A percentile compares a stretch with the other conserved stretches of the same genome.
Evolutionary conservation across 2,113 vertebrate genomes (phyloP).

Genomic region (rat (Rattus norvegicus)): DNA sequence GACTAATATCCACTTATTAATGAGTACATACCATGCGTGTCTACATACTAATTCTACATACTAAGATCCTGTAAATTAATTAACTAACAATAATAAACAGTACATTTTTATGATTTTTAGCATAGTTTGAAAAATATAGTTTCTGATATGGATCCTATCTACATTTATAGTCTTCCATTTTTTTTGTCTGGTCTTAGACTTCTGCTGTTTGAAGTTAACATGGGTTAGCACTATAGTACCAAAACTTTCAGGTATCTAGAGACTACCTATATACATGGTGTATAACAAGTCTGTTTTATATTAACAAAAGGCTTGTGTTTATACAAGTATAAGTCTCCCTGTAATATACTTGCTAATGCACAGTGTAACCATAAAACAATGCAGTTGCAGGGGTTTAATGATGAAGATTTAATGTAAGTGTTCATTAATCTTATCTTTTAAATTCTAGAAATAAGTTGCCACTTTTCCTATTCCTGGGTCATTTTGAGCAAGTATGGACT

Average conservation of each 20-base stretch:
- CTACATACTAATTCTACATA: too few relatives aligned
- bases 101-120: not conserved
- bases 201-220: not conserved
- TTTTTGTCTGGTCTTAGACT: not conserved
- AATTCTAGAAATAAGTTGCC: not conserved
- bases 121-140: not conserved
- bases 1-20: too few relatives aligned
- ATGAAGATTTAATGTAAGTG: not conserved
- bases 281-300: not conserved
- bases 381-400: too few relatives aligned
- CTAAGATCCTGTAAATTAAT: too few relatives aligned
- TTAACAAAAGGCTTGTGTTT: not conserved
- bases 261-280: accelerated
- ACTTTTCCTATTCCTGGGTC: not conserved
- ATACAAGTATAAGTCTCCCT: not conserved
- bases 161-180: not conserved
- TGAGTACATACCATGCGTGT: too few relatives aligned
- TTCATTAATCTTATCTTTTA: not conserved
- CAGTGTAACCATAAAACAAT: not conserved
- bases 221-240: not conserved
- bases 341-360: not conserved
- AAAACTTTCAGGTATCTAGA: not conserved
- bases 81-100: not conserved
- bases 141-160: not conserved
- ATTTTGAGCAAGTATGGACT: not conserved